A percentile compares a stretch with the other conserved stretches of the same genome.
phyloP scores from a whole-genome alignment of 1,140 invertebrate genomes.

The Drosophila erecta region DNA sequence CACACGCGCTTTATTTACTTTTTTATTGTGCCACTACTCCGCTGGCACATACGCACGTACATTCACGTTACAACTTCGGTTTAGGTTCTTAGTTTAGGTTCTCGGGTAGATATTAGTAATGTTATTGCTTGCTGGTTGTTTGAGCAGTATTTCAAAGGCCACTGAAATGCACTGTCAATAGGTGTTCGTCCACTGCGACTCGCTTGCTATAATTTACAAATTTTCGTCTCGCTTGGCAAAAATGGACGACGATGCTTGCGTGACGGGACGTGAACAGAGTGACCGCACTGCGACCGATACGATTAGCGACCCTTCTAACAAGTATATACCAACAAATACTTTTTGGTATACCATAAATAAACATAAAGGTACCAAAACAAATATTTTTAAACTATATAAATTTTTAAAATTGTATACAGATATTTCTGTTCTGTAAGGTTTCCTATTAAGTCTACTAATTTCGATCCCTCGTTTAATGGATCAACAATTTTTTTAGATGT shows the following conservation, averaged over 20 bases:
- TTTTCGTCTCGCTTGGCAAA: conserved; percentile 64
- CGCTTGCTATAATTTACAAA: conserved; percentile 56
- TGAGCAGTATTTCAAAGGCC: conserved; percentile 80
- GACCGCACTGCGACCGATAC: not conserved
- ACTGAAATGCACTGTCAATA: conserved; percentile 73
- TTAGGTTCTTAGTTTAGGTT: conserved; percentile 48
- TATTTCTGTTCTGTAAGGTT: too few species aligned
- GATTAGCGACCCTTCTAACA: not conserved
- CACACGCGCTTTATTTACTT: conserved; percentile 79
- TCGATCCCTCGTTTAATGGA: too few species aligned
- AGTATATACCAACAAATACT: not conserved
- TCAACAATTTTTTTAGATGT: too few species aligned
- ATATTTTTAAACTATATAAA: too few species aligned
- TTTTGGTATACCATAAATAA: too few species aligned
- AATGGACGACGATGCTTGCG: conserved; percentile 74
- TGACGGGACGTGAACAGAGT: conserved; percentile 43
- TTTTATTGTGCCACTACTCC: conserved; percentile 62
- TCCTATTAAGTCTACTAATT: too few species aligned
- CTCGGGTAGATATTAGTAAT: conserved; percentile 31
- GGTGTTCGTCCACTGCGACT: conserved; percentile 18
- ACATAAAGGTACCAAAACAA: too few species aligned
- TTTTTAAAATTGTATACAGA: too few species aligned
- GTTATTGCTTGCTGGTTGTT: conserved; percentile 58
- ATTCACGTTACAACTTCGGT: conserved; percentile 30
- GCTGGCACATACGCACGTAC: conserved; percentile 59